Conservation (phyloP, 2,113 vertebrate genomes). For the Anarhynchus alexandrinus region DNA sequence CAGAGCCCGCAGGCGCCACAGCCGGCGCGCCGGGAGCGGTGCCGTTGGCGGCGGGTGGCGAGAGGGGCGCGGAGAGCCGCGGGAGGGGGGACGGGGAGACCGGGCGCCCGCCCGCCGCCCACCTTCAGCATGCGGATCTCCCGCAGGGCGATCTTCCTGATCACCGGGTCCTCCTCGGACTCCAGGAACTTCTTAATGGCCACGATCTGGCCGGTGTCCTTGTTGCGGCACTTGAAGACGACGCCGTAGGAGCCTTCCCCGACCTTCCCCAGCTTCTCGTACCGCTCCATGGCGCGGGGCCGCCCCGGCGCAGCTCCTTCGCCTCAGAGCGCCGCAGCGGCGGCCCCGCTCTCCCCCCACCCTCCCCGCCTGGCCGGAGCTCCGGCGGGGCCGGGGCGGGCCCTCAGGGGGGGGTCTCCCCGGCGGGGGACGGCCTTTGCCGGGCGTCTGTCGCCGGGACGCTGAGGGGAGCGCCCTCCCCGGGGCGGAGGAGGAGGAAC, state of each 20-base stretch:
- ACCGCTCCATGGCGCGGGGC: constrained; percentile 85
- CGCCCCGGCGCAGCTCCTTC: background rate
- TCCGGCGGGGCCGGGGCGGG: background rate
- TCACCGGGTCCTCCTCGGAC: constrained; percentile 91
- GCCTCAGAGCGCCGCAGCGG: background rate
- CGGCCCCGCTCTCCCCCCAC: no score
- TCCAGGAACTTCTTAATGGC: constrained; percentile 97
- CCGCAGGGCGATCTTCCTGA: constrained; percentile 90
- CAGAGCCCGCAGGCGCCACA: no score
- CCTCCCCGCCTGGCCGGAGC: background rate
- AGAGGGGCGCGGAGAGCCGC: background rate
- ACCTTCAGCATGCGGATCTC: constrained; percentile 95
- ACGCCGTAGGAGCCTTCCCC: constrained; percentile 94
- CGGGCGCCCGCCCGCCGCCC: background rate
- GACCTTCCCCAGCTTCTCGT: constrained; percentile 92
- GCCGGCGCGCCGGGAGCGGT: no score
- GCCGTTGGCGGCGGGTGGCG: background rate
- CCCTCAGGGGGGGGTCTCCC: background rate
- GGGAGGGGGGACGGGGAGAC: background rate
- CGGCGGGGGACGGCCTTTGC: background rate
- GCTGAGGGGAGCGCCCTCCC: background rate
- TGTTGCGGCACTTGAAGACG: constrained; percentile 93
- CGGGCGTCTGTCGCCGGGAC: background rate
- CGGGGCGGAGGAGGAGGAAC: background rate
- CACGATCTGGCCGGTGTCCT: constrained; percentile 88